phyloP scores from a whole-genome alignment of 2,113 vertebrate species.

The Leiothrix lutea region DNA sequence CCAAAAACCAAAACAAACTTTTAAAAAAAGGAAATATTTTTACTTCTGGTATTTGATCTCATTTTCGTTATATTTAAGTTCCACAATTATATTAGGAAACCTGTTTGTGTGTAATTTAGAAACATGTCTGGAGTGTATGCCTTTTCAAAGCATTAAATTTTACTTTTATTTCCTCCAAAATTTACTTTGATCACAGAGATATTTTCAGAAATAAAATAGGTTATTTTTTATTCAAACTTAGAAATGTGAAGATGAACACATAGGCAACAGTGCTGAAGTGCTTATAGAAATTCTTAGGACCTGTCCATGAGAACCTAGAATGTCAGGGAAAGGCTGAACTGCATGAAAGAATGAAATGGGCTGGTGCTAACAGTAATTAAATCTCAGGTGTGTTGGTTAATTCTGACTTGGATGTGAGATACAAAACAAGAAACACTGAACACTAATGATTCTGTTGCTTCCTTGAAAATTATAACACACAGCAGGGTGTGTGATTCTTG shows the following conservation, averaged over 20 bases:
- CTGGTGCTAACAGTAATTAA: neutral
- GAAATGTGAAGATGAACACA: neutral
- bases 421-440: neutral
- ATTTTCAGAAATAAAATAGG: neutral
- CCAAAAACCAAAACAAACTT: neutral
- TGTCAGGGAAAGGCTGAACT: neutral
- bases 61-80: neutral
- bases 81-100: neutral
- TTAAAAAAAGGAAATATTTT: neutral
- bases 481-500: slow-evolving; percentile 17
- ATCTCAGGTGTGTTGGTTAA: slow-evolving; percentile 19
- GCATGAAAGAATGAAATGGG: neutral
- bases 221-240: neutral
- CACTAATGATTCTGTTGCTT: neutral
- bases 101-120: neutral
- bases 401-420: neutral
- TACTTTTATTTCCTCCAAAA: neutral
- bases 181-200: neutral
- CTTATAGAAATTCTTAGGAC: neutral
- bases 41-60: neutral
- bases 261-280: neutral
- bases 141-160: neutral
- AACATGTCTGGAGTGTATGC: neutral
- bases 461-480: slow-evolving; percentile 2
- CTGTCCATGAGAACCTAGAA: neutral